Base-by-base conservation (phyloP, 2,113 vertebrate genomes). In the Vulpes vulpes region DNA sequence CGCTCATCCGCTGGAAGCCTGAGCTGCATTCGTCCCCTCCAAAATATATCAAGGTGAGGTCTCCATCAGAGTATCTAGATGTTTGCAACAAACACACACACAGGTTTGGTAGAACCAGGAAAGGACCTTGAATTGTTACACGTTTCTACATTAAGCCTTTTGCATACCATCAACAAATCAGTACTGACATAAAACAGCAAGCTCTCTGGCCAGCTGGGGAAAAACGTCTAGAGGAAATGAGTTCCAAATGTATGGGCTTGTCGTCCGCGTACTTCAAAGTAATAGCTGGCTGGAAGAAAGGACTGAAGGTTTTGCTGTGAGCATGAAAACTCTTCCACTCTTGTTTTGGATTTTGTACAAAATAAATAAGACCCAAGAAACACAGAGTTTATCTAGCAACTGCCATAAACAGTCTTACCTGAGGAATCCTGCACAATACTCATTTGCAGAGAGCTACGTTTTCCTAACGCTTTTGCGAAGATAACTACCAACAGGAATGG, bases 1-100 rank as follows among this genome's bases (percentile, higher is more conserved):
- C 99, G 17, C 99, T 99, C 99, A 99, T 99, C 84, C 99, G 99
- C 98, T 99, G 99, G 97, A 99, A 99, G 94, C 99, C 99, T 0
- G 99, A 99, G 92, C 99, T 99, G 97, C 99, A 99, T 0, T 69
- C 97, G 2, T 95, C 98, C 1, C 99, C 99, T 5, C 99, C 99
- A 0, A 98, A 99, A 95, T 99, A 99, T 78, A 99, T 99, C 85
- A 99, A 98, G 83, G 99, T 99, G 97, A 99, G 99, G 97, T 99
- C 99, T 11, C 99, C 99, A 67, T 99, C 99, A 0, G 99, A 99
- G 74, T 99, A 99, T 12, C 99, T 99, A 79, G 65, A 65, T 43
- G 65, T 89, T 73, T 78, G 17, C 11, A 23, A 90, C 0, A 94
- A 0, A 94, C 5, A 95, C 10, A 43, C 8, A 59, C 15, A 38